phyloP scores from a whole-genome alignment of 2,113 vertebrate species.

The Nettapus auritus region DNA sequence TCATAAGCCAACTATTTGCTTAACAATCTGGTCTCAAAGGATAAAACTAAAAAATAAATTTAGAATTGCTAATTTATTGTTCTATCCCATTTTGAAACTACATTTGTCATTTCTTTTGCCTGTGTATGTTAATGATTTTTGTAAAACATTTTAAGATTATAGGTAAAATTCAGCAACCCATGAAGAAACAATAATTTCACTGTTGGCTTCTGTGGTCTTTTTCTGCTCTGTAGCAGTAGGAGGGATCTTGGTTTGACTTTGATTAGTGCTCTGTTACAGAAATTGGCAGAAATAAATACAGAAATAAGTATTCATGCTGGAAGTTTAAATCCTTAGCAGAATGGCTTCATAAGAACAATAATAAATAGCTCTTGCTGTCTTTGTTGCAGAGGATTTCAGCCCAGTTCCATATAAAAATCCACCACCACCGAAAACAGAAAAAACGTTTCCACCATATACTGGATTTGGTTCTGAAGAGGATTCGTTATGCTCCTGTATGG shows the following conservation, averaged over 20 bases:
- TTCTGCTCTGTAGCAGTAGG: background rate
- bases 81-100: background rate
- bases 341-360: conserved; percentile 46
- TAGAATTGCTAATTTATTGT: background rate
- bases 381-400: conserved; percentile 86
- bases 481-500: conserved; percentile 84
- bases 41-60: conserved; percentile 38
- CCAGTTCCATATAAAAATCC: conserved; percentile 79
- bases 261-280: background rate
- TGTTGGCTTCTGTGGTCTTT: background rate
- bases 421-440: conserved; percentile 71
- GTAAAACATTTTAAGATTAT: background rate
- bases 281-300: background rate
- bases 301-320: conserved; percentile 22
- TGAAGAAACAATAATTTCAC: background rate
- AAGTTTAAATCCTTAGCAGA: conserved; percentile 62
- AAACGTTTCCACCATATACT: conserved; percentile 85
- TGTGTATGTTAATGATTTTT: background rate
- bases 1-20: conserved; percentile 8
- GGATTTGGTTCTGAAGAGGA: conserved; percentile 96
- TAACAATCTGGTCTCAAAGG: conserved; percentile 20
- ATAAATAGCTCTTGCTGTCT: conserved; percentile 53
- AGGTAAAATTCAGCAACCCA: background rate
- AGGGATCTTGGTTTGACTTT: background rate
- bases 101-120: conserved; percentile 9